A percentile compares a stretch with the other conserved stretches of the same genome.
Conservation (phyloP, 1,140 invertebrate species). For the Thalassaphorura encarpata region DNA sequence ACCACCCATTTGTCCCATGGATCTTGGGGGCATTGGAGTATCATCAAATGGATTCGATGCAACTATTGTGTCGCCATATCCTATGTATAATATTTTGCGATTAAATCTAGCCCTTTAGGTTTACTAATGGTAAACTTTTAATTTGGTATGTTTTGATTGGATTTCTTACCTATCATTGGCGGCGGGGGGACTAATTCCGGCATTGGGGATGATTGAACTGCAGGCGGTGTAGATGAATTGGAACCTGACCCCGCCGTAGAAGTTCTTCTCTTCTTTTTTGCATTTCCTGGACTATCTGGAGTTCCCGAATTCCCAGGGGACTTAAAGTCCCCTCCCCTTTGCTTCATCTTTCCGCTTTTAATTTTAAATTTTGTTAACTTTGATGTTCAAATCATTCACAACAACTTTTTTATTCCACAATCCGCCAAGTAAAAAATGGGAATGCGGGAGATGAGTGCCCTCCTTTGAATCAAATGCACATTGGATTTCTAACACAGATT, state of each 20-base stretch:
- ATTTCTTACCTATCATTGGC: constrained; percentile 46
- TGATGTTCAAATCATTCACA: too few species aligned
- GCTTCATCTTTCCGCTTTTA: too few species aligned
- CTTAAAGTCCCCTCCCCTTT: constrained; percentile 41
- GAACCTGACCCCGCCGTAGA: constrained; percentile 40
- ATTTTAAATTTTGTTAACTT: too few species aligned
- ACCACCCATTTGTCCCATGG: constrained; percentile 40
- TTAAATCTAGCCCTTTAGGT: background rate
- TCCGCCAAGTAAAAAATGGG: too few species aligned
- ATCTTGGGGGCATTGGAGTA: constrained; percentile 47
- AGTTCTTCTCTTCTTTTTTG: constrained; percentile 52
- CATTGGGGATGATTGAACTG: constrained; percentile 45
- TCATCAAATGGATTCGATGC: constrained; percentile 95
- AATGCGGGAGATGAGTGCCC: too few species aligned
- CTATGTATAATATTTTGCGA: constrained; percentile 30
- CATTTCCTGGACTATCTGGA: constrained; percentile 42
- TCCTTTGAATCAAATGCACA: too few species aligned
- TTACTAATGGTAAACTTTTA: background rate
- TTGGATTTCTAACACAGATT: too few species aligned
- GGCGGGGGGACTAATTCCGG: constrained; percentile 71
- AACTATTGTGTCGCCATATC: constrained; percentile 85
- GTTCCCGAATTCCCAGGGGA: constrained; percentile 36
- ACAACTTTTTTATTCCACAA: too few species aligned
- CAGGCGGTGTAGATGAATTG: constrained; percentile 34
- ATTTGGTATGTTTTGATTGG: background rate